phyloP scores from a whole-genome alignment of 1,140 invertebrate genomes.

The Cryptotermes secundus region DNA sequence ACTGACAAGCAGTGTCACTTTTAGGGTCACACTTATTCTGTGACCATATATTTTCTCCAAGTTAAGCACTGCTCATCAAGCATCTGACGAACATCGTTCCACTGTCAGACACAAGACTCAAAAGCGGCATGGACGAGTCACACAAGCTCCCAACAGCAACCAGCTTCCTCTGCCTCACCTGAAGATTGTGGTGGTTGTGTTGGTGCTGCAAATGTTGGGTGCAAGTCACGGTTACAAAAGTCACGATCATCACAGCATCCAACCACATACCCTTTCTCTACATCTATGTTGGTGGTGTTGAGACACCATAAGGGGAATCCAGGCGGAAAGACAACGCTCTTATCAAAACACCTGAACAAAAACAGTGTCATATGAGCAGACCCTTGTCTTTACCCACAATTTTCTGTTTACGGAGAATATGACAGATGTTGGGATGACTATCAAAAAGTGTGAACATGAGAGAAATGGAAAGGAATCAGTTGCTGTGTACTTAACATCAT shows the following conservation, averaged over 20 bases:
- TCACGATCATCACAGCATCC: constrained; percentile 58
- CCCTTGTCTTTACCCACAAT: not conserved
- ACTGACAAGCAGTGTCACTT: no score
- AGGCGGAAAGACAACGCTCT: constrained; percentile 52
- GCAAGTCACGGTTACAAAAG: constrained; percentile 60
- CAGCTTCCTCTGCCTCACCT: not conserved
- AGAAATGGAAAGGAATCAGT: no score
- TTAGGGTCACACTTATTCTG: no score
- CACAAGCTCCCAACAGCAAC: not conserved
- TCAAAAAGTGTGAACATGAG: no score
- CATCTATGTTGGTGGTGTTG: constrained; percentile 40
- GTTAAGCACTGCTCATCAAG: constrained; percentile 15
- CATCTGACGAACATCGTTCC: not conserved
- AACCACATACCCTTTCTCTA: constrained; percentile 47
- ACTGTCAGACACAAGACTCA: not conserved
- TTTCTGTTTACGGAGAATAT: no score
- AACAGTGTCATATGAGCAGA: constrained; percentile 24
- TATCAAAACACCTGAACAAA: constrained; percentile 55
- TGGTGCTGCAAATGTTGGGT: constrained; percentile 46
- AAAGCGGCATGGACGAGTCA: constrained; percentile 2
- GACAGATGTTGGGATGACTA: no score
- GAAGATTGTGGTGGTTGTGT: constrained; percentile 4
- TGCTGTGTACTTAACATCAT: no score
- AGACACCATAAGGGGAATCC: constrained; percentile 53
- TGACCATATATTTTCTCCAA: not conserved